Percentiles rank a stretch among this genome's conserved stretches.
Evolutionary conservation across 2,113 vertebrate genomes (phyloP).

Genomic region (Thinocorus orbignyianus): DNA sequence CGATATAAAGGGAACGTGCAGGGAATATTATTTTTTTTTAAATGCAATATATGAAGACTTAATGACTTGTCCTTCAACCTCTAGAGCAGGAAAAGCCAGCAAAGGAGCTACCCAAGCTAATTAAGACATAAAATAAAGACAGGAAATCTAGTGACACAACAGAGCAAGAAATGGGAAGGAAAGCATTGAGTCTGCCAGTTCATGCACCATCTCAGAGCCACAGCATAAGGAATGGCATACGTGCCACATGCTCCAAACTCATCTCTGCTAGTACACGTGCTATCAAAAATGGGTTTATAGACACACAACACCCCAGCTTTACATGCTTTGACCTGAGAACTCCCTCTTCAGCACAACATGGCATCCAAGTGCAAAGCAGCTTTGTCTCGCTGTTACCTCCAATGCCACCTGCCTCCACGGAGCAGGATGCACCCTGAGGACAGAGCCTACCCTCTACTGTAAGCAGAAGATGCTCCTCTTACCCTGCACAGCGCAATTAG

Average conservation of each 20-base stretch:
- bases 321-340: neutral
- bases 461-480: neutral
- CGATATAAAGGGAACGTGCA: neutral
- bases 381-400: neutral
- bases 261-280: neutral
- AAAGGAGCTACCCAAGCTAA: neutral
- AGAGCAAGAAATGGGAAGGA: neutral
- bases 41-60: neutral
- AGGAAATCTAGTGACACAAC: neutral
- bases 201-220: no score
- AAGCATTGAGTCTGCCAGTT: neutral
- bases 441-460: neutral
- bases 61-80: fast-evolving
- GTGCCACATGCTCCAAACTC: neutral
- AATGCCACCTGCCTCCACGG: fast-evolving
- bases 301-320: neutral
- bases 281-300: neutral
- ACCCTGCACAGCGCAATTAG: neutral
- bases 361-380: neutral
- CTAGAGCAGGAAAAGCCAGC: neutral
- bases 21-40: neutral
- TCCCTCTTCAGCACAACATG: neutral
- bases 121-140: neutral
- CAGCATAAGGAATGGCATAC: fast-evolving
- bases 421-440: neutral